Evolutionary conservation across 2,113 vertebrate genomes (phyloP), one percentile per base, ranked within the genome.

Genomic region (Chionodraco myersi): DNA sequence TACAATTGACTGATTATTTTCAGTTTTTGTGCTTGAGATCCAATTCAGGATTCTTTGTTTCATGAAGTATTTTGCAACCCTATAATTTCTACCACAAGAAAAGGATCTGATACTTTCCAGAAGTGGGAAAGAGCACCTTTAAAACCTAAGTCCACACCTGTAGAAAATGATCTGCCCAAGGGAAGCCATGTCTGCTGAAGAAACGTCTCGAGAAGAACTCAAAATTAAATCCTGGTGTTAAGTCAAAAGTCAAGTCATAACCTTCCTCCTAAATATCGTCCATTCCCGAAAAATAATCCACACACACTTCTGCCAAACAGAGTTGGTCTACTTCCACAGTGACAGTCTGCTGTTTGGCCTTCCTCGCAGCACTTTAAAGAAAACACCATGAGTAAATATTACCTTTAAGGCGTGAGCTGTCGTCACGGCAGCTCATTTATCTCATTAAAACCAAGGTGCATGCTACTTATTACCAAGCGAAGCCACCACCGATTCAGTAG

Each of bases 371-470:
- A 9, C 48, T 41, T 44, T 15, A 34, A 75, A 72, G 49, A 23
- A 71, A 71, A 72, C 87, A 45, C 89, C 82, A 86, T 86, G 9
- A 85, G 89, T 79, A 81, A 91, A 93, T 85, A 91, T 91, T 90
- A 72, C 62, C 26, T 81, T 83, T 75, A 59, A 88, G 92, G 92
- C 23, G 92, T 89, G 72, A 58, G 14, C 78, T 67, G 64, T 51
- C 3, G 9, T 64, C 72, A 23, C 36, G n/a, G 6, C 5, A 21
- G 23, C 30, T 75, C 0, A 0, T 75, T 79, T 64, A 52, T 41
- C 62, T 72, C 59, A 63, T 53, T 4, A 67, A 66, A 45, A 45
- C 36, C 48, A 69, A 53, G 16, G 45, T 44, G 0, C 10, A 7
- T 15, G 12, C 3, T 14, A n/a, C 16, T 34, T 10, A 23, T 13